Evolutionary conservation across 1,140 invertebrate genomes (phyloP).

Genomic region (Meloidogyne hapla): DNA sequence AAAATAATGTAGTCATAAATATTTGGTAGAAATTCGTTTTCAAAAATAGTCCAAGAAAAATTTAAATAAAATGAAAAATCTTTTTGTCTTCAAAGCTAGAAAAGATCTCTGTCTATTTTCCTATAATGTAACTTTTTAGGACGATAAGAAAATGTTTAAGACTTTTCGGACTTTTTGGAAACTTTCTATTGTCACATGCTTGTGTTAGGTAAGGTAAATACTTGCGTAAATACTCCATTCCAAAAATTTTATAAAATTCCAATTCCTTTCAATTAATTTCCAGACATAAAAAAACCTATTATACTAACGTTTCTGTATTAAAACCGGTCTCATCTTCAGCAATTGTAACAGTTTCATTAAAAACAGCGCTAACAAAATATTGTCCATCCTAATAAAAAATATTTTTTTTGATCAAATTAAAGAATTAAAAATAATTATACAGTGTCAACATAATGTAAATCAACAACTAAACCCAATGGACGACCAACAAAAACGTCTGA

Average conservation of each 20-base stretch:
- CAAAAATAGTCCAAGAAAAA: too few relatives aligned
- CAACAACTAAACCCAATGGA: slow-evolving; percentile 90
- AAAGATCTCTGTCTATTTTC: too few relatives aligned
- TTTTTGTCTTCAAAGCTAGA: too few relatives aligned
- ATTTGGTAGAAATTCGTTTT: too few relatives aligned
- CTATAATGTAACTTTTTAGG: too few relatives aligned
- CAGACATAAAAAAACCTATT: not conserved
- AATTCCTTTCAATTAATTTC: not conserved
- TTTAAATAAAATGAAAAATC: too few relatives aligned
- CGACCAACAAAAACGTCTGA: slow-evolving; percentile 90
- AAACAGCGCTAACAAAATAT: slow-evolving; percentile 82
- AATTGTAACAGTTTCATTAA: slow-evolving; percentile 96
- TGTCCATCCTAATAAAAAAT: slow-evolving; percentile 70
- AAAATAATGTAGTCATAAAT: too few relatives aligned
- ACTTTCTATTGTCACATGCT: too few relatives aligned
- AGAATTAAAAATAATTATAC: slow-evolving; percentile 44
- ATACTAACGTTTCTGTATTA: slow-evolving; percentile 84
- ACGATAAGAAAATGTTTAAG: too few relatives aligned
- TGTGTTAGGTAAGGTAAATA: too few relatives aligned
- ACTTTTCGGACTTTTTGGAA: too few relatives aligned
- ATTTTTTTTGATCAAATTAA: slow-evolving; percentile 4
- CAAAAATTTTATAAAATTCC: not conserved
- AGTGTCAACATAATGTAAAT: slow-evolving; percentile 84
- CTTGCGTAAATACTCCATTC: too few relatives aligned
- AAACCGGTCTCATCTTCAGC: slow-evolving; percentile 92